These are phyloP conservation scores for Oophaga pumilio DNA, from an alignment of 2,113 vertebrate species.

Conservation along the genomic window DNA sequence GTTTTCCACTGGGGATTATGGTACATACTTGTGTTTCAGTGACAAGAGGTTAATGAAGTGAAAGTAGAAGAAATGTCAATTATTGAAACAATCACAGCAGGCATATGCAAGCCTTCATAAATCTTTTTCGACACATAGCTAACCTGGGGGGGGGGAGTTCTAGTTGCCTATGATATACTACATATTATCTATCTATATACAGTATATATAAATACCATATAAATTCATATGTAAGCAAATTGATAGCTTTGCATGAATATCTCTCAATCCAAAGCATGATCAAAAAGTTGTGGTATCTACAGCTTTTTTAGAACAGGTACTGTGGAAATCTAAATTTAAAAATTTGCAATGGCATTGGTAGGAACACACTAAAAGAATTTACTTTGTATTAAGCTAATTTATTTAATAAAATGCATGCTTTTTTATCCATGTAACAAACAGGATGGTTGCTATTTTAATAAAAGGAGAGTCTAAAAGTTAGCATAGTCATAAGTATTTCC, in stretches of 20 bases:
- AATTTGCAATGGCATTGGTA: too few species aligned
- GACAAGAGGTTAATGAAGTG: constrained; percentile 36
- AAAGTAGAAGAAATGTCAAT: constrained; percentile 28
- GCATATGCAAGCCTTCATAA: constrained; percentile 1
- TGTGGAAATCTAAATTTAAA: too few species aligned
- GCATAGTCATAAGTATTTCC: too few species aligned
- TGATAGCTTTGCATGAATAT: not conserved
- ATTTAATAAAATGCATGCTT: too few species aligned
- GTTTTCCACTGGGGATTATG: constrained; percentile 15
- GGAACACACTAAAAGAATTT: too few species aligned
- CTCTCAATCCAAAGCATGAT: not conserved
- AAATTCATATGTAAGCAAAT: not conserved
- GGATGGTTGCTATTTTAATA: too few species aligned
- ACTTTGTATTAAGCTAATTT: too few species aligned
- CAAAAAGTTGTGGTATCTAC: too few species aligned
- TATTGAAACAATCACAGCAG: constrained; percentile 34
- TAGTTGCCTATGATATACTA: not conserved
- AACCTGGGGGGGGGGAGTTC: not conserved
- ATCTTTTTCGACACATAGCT: not conserved
- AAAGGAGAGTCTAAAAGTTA: too few species aligned
- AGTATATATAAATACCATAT: not conserved
- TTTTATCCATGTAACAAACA: too few species aligned
- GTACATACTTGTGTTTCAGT: constrained; percentile 12
- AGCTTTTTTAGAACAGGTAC: too few species aligned
- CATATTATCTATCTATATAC: not conserved